Evolutionary conservation across 2,888 invertebrate species (phyloP).

Genomic region (Agrilus cyanescens): DNA sequence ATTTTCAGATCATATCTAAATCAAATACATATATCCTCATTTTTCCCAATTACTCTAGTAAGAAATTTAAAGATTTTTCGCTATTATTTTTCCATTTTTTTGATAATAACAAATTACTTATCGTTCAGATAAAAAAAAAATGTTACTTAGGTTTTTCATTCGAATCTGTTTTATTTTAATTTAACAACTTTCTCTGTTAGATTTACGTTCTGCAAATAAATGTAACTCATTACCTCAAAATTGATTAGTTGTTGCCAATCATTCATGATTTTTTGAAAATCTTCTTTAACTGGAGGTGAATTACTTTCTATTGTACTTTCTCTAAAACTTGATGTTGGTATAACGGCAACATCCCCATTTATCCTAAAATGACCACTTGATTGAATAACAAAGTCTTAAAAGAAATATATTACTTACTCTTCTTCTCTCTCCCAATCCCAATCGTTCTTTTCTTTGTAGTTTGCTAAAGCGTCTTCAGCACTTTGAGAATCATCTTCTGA

Average conservation of each 20-base stretch:
- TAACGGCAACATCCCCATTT: slow-evolving; percentile 34
- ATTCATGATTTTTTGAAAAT: slow-evolving; percentile 38
- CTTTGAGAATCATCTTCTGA: slow-evolving; percentile 9
- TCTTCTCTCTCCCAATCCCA: slow-evolving; percentile 27
- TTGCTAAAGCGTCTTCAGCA: slow-evolving; percentile 2
- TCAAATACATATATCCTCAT: too few species aligned
- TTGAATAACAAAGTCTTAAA: neutral
- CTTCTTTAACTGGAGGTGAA: slow-evolving; percentile 33
- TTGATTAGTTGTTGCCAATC: slow-evolving; percentile 41
- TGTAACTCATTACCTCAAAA: slow-evolving; percentile 29
- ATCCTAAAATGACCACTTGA: slow-evolving; percentile 21
- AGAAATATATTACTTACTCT: slow-evolving; percentile 28
- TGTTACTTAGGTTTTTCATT: neutral
- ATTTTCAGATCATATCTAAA: too few species aligned
- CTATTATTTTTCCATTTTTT: too few species aligned
- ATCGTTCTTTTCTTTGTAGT: slow-evolving; percentile 9
- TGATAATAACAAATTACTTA: too few species aligned
- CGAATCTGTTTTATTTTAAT: neutral
- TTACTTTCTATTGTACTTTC: slow-evolving; percentile 22
- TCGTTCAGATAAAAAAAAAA: too few species aligned
- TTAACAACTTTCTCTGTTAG: neutral
- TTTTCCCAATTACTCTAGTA: too few species aligned
- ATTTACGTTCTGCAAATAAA: slow-evolving; percentile 9
- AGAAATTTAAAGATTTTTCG: too few species aligned
- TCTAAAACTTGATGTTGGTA: slow-evolving; percentile 31